phyloP scores from a whole-genome alignment of 2,888 invertebrate genomes.

The Hyposoter dolosus region DNA sequence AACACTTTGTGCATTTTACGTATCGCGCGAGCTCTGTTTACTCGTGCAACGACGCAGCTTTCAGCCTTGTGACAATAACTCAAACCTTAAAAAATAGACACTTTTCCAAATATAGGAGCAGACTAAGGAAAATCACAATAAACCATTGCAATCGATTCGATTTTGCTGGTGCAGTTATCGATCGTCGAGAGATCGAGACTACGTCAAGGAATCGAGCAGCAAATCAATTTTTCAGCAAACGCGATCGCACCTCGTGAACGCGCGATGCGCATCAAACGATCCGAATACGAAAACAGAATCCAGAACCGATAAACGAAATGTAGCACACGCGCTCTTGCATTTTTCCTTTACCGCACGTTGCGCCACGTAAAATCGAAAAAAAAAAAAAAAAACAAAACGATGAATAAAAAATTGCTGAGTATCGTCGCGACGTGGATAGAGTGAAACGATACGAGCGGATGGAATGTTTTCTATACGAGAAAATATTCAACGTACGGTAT shows the following conservation, averaged over 20 bases:
- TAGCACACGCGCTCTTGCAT: background rate
- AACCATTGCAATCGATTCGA: no score
- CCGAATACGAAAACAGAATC: no score
- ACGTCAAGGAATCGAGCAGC: no score
- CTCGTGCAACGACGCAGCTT: background rate
- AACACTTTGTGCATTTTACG: constrained; percentile 25
- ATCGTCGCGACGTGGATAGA: background rate
- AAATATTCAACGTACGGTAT: background rate
- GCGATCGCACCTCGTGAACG: no score
- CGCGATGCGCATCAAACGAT: no score
- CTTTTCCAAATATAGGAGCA: background rate
- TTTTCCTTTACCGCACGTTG: background rate
- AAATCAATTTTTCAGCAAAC: no score
- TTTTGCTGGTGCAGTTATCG: no score
- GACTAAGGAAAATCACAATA: no score
- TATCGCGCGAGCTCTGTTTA: constrained; percentile 8
- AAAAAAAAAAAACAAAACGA: background rate
- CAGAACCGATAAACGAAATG: background rate
- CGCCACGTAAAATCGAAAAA: background rate
- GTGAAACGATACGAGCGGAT: background rate
- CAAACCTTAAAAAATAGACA: background rate
- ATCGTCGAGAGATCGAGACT: no score
- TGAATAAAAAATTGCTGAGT: background rate
- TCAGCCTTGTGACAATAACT: background rate
- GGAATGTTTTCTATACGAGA: background rate